A percentile compares a stretch with the other conserved stretches of the same genome.
Conservation (phyloP, 2,113 vertebrate genomes). For the Blennius ocellaris region DNA sequence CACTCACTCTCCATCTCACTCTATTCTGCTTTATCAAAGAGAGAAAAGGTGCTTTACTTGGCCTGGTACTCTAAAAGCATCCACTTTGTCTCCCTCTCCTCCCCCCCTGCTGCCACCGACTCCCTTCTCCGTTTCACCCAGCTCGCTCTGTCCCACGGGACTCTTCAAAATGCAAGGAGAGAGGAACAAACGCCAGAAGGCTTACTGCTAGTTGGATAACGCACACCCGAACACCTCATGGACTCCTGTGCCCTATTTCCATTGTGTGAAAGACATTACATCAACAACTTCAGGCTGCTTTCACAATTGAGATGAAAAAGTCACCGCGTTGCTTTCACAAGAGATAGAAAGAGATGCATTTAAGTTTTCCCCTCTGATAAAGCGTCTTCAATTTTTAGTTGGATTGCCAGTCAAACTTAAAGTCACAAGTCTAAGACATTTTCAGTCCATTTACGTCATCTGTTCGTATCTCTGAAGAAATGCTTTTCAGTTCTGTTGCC, state of each 20-base stretch:
- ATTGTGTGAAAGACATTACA: constrained; percentile 16
- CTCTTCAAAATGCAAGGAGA: constrained; percentile 54
- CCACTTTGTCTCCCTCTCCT: constrained; percentile 27
- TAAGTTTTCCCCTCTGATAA: background rate
- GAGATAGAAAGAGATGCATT: background rate
- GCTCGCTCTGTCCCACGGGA: constrained; percentile 35
- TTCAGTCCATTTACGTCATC: background rate
- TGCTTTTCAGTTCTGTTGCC: background rate
- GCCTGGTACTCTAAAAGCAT: constrained; percentile 57
- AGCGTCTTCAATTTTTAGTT: background rate
- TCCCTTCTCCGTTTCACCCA: constrained; percentile 38
- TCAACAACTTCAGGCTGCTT: constrained; percentile 30
- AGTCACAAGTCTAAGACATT: background rate
- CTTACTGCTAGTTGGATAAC: constrained; percentile 51
- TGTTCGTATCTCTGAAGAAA: background rate
- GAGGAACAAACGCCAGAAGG: constrained; percentile 66
- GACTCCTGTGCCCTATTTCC: constrained; percentile 51
- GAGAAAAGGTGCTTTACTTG: constrained; percentile 57
- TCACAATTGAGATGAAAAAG: constrained; percentile 4
- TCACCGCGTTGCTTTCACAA: constrained; percentile 10
- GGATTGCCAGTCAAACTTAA: no score
- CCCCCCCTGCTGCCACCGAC: constrained; percentile 1
- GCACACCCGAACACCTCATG: constrained; percentile 48
- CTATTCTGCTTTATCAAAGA: constrained; percentile 36
- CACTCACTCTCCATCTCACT: constrained; percentile 13